Evolutionary conservation across 2,888 invertebrate genomes (phyloP).

Genomic region (Pilophorus perplexus): DNA sequence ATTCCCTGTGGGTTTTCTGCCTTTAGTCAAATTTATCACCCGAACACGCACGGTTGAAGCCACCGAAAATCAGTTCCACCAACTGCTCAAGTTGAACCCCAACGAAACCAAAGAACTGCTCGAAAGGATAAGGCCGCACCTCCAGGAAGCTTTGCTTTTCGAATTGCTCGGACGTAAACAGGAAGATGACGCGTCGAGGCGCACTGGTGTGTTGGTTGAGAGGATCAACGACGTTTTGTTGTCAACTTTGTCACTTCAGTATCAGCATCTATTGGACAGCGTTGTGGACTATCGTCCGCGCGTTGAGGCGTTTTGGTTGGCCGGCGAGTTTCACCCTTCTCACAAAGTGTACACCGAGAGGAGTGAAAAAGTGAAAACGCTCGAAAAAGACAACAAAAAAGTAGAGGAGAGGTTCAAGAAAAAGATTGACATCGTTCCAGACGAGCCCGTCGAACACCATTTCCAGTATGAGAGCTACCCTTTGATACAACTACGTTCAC

Average conservation of each 20-base stretch:
- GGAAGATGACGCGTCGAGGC: slow-evolving; percentile 53
- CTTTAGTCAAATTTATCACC: slow-evolving; percentile 71
- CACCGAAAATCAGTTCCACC: slow-evolving; percentile 58
- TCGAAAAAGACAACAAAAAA: slow-evolving; percentile 41
- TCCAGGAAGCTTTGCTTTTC: slow-evolving; percentile 65
- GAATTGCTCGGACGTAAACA: slow-evolving; percentile 52
- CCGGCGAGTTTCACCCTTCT: slow-evolving; percentile 68
- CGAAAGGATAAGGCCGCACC: slow-evolving; percentile 58
- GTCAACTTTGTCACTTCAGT: slow-evolving; percentile 60
- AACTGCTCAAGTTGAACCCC: slow-evolving; percentile 49
- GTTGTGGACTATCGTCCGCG: slow-evolving; percentile 74
- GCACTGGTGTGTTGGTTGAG: slow-evolving; percentile 55
- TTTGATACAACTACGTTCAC: slow-evolving; percentile 63
- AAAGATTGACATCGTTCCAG: slow-evolving; percentile 54
- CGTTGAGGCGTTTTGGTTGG: slow-evolving; percentile 82
- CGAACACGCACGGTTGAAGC: slow-evolving; percentile 67
- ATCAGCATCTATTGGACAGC: slow-evolving; percentile 62
- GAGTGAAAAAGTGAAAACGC: slow-evolving; percentile 43
- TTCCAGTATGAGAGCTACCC: slow-evolving; percentile 72
- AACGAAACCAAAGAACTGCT: slow-evolving; percentile 55
- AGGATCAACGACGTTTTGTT: slow-evolving; percentile 69
- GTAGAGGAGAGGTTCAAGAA: slow-evolving; percentile 10
- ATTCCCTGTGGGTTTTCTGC: slow-evolving; percentile 66
- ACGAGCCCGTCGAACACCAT: slow-evolving; percentile 60
- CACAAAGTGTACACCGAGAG: slow-evolving; percentile 48